Conservation (phyloP, 2,113 vertebrate genomes). For the Galeopterus variegatus region DNA sequence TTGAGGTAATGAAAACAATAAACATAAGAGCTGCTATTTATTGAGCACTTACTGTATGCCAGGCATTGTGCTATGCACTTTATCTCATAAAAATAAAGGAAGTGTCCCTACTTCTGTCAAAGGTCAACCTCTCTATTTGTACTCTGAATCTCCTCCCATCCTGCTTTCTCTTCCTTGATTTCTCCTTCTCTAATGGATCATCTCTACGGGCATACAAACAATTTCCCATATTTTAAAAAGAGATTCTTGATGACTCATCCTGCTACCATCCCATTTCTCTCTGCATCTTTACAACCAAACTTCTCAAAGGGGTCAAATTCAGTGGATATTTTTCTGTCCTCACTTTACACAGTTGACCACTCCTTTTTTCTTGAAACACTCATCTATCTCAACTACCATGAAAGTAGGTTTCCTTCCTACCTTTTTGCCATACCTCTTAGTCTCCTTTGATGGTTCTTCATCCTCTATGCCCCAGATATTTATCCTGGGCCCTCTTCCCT, state of each 20-base stretch:
- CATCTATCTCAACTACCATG: not conserved
- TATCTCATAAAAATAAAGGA: conserved; percentile 13
- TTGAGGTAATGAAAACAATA: not conserved
- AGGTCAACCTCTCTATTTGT: not conserved
- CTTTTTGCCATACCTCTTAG: not conserved
- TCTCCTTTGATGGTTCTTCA: not conserved
- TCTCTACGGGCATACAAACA: not conserved
- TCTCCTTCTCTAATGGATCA: conserved; percentile 17
- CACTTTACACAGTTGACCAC: not conserved
- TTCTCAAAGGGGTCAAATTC: conserved; percentile 30
- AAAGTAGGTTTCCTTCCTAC: not conserved
- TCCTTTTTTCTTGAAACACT: not conserved
- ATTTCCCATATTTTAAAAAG: not conserved
- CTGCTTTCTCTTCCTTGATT: not conserved
- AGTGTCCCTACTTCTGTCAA: not conserved
- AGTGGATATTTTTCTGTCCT: not conserved
- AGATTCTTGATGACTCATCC: not conserved
- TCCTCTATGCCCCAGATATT: not conserved
- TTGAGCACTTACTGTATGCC: not conserved
- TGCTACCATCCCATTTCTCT: not conserved
- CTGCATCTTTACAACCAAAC: not conserved
- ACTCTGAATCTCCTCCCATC: not conserved
- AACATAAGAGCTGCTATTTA: not conserved
- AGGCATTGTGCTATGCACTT: not conserved
- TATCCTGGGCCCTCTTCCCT: not conserved